Conservation (phyloP, 2,888 invertebrate genomes). For the Acleris literana region DNA sequence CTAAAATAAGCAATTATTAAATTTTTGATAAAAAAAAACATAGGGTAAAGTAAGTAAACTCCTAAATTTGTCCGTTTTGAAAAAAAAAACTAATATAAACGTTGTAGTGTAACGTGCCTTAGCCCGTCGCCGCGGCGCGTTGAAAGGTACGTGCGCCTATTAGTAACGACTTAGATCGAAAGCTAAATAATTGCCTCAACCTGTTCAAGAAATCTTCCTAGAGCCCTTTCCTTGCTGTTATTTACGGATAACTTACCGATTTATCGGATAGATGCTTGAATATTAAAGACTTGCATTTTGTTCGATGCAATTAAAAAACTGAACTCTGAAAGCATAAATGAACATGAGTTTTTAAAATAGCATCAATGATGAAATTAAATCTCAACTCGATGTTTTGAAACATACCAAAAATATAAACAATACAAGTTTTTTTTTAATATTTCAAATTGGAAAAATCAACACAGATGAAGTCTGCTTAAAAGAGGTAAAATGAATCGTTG, state of each 20-base stretch:
- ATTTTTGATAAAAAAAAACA: too few relatives aligned
- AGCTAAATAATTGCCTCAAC: slow-evolving; percentile 53
- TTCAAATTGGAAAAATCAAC: too few relatives aligned
- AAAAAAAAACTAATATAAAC: not conserved
- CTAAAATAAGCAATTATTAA: too few relatives aligned
- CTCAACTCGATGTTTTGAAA: too few relatives aligned
- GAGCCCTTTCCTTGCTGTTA: slow-evolving; percentile 13
- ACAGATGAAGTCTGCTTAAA: not conserved
- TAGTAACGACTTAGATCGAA: slow-evolving; percentile 54
- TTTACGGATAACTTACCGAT: slow-evolving; percentile 8
- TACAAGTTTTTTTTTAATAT: too few relatives aligned
- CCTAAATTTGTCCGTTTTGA: not conserved
- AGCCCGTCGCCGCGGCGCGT: slow-evolving; percentile 44
- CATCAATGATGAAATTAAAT: too few relatives aligned
- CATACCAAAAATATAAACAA: too few relatives aligned
- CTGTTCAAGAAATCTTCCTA: slow-evolving; percentile 42
- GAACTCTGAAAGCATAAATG: too few relatives aligned
- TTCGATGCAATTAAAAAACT: too few relatives aligned
- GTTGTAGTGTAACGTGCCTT: slow-evolving; percentile 31
- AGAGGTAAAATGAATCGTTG: slow-evolving; percentile 16
- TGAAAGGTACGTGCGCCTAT: slow-evolving; percentile 54
- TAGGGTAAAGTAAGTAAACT: too few relatives aligned
- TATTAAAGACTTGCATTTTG: too few relatives aligned
- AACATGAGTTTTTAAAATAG: too few relatives aligned
- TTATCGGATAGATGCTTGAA: not conserved